Evolutionary conservation across 2,113 vertebrate species (phyloP).

Genomic region (Rhabdomys dilectus): DNA sequence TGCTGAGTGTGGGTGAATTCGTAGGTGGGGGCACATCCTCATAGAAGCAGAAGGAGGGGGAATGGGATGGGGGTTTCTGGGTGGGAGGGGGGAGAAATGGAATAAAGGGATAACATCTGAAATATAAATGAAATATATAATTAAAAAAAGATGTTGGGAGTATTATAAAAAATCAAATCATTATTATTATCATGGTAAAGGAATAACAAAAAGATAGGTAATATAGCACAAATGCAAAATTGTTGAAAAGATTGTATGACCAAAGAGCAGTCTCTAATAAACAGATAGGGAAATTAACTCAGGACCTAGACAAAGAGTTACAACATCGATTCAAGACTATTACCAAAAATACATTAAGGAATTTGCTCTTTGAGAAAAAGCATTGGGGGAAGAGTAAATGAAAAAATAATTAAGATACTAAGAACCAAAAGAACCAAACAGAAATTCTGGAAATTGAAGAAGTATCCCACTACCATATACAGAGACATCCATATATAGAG

Average conservation of each 20-base stretch:
- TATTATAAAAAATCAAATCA: not conserved
- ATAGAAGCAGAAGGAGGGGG: too few relatives aligned
- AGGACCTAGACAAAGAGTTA: not conserved
- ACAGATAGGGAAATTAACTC: not conserved
- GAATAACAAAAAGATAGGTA: not conserved
- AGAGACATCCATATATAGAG: not conserved
- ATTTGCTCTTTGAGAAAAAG: not conserved
- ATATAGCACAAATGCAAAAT: not conserved
- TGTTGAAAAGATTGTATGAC: not conserved
- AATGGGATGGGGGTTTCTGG: too few relatives aligned
- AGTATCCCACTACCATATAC: not conserved
- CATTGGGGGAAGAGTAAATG: not conserved
- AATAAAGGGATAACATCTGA: too few relatives aligned
- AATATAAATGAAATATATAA: too few relatives aligned
- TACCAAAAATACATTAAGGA: not conserved
- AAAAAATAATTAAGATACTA: not conserved
- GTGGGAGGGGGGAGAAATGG: too few relatives aligned
- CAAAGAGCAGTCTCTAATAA: not conserved
- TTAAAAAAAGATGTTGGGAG: not conserved
- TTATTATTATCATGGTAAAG: not conserved
- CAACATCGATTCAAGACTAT: not conserved
- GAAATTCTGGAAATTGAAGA: not conserved
- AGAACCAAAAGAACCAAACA: not conserved
- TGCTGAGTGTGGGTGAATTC: too few relatives aligned
- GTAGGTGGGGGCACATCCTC: too few relatives aligned